A percentile compares a stretch with the other conserved stretches of the same genome.
Conservation (phyloP, 2,797 vertebrate species). For the Rhinogobio ventralis region DNA sequence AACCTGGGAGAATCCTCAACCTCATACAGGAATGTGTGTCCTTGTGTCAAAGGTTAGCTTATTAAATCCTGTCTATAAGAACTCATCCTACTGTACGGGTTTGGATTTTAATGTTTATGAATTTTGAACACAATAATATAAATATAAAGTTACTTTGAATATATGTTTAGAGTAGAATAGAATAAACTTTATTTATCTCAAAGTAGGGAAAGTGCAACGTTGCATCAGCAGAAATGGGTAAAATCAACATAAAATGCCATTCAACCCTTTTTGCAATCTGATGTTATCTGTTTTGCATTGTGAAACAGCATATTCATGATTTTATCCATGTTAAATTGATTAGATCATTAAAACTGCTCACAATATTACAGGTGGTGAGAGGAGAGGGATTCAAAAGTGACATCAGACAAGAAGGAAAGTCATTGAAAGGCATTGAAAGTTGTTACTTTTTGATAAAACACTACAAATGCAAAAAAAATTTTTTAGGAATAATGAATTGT, state of each 20-base stretch:
- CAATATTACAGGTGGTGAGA: not conserved
- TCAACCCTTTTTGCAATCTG: not conserved
- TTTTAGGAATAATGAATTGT: not conserved
- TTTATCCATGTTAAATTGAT: slow-evolving; percentile 6
- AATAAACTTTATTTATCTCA: not conserved
- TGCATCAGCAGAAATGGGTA: not conserved
- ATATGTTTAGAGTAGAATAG: not conserved
- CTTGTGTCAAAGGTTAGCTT: slow-evolving; percentile 18
- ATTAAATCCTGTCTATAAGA: slow-evolving; percentile 24
- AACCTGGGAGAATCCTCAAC: slow-evolving; percentile 44
- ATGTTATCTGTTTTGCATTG: not conserved
- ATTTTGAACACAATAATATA: not conserved
- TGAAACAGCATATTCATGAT: not conserved
- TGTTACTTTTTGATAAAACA: not conserved
- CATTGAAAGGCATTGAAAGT: not conserved
- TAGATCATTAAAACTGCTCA: not conserved
- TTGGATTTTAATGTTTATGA: not conserved
- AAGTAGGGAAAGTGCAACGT: not conserved
- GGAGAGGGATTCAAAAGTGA: not conserved
- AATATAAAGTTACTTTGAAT: not conserved
- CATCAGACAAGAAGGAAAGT: not conserved
- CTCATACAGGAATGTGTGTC: slow-evolving; percentile 42
- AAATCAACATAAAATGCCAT: not conserved
- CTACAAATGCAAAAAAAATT: not conserved
- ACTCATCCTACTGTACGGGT: not conserved